Evolutionary conservation across 2,888 invertebrate genomes (phyloP).

Genomic region (Suillia variegata): DNA sequence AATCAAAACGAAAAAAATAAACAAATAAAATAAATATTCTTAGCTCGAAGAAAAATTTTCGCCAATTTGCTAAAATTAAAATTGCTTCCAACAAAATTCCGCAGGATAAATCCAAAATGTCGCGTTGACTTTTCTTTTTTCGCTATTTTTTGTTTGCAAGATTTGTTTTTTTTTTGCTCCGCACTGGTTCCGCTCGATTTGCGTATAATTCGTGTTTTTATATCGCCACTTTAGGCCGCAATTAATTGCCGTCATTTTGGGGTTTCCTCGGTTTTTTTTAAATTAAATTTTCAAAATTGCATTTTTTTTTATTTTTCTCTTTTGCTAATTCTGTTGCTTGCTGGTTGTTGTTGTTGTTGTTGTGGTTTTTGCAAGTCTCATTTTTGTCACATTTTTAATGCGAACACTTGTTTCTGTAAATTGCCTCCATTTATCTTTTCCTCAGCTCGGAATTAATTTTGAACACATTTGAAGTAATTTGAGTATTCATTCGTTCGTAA

Average conservation of each 20-base stretch:
- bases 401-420: too few relatives aligned
- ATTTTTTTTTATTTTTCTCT: background rate
- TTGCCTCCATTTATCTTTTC: too few relatives aligned
- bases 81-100: background rate
- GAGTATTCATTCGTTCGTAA: too few relatives aligned
- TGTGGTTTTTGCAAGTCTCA: background rate
- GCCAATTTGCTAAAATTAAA: background rate
- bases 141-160: background rate
- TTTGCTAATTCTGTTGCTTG: background rate
- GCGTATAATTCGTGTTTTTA: slow-evolving; percentile 31
- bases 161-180: background rate
- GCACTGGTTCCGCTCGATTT: slow-evolving; percentile 31
- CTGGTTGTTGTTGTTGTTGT: background rate
- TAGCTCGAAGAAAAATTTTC: too few relatives aligned
- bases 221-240: slow-evolving; percentile 30
- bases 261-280: too few relatives aligned
- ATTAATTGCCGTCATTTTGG: slow-evolving; percentile 33
- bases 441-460: too few relatives aligned
- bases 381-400: background rate
- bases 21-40: too few relatives aligned
- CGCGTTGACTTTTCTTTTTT: background rate
- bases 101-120: too few relatives aligned
- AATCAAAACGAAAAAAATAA: too few relatives aligned
- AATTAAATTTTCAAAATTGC: slow-evolving; percentile 24
- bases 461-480: too few relatives aligned